Evolutionary conservation across 2,113 vertebrate species (phyloP), one percentile per base, ranked within the genome.

Genomic region (Ceyx margarethae): DNA sequence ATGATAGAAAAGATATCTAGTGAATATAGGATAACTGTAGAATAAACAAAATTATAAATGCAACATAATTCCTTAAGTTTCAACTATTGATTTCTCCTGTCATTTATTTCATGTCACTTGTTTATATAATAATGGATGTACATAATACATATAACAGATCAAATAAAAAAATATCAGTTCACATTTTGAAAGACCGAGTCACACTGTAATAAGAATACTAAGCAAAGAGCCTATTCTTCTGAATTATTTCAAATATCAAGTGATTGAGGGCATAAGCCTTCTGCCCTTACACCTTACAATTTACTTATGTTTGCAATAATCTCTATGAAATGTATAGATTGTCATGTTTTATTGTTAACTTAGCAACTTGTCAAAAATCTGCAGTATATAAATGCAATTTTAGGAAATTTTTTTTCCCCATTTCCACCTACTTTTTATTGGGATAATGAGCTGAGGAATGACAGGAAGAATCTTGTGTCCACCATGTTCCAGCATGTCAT

Each of bases 401-500:
- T 26, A 74, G 19, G n/a, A 14, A 35, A 56, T 57, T 35, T 54
- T 50, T 81, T 46, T 12, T 57, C 43, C 60, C 85, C 48, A 69
- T 11, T 13, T 75, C 83, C 83, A 98, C 98, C 98, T 97, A 99
- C 98, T 99, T 97, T 98, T 99, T 95, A 99, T 98, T 85, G 98
- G 99, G 72, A 98, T 98, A 96, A 99, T 99, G 95, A 99, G 98
- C 95, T 99, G 98, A 51, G 99, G 99, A 89, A 99, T 97, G 96
- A 99, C 98, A 48, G 99, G 98, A 71, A 98, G 98, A 91, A 99
- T 98, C 97, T 98, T 99, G 96, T 95, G 96, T 67, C 98, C 98
- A 60, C 99, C 99, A 10, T 98, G 98, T 87, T 99, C 98, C 97
- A 99, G 97, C 98, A 99, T 95, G 96, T 99, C 99, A 77, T 99